Evolutionary conservation across 2,888 invertebrate species (phyloP), one percentile per base, ranked within the genome.

Genomic region (Cataglyphis albicans): DNA sequence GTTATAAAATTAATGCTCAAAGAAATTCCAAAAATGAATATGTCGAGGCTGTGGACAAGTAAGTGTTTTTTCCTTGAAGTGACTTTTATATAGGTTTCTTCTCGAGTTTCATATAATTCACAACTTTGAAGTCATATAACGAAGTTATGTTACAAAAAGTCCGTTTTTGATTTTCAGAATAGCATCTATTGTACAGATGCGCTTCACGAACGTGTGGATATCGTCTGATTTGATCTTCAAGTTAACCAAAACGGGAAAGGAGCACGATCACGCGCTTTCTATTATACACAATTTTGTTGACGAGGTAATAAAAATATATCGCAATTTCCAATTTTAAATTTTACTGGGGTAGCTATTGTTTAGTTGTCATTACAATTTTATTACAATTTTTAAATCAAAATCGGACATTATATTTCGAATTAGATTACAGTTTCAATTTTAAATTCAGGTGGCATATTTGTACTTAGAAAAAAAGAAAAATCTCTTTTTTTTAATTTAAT

Each of bases 201-300:
- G 95, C 61, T 95, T 95, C 73, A 92, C 94, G 2, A 94, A 94
- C 44, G 96, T 96, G 0, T 96, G 96, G 96, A 92, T 95, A 38
- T 95, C 95, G 91, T 92, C 94, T 1, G 95, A 96, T 65, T 91
- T 95, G 3, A 90, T 96, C 9, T 96, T 95, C 92, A 94, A 95
- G 67, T 84, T 93, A 9, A 93, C 95, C 0, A 88, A 92, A 15
- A 89, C 93, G 48, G 96, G 96, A 0, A 95, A 93, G 84, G 94
- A 95, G 63, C 95, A 96, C 86, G 92, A 95, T 1, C 91, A 93
- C 63, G 94, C 95, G 29, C 91, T 96, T 6, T 90, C 93, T 15
- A 92, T 95, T 2, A 94, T 96, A 61, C 96, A 96, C 86, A 92
- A 90, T 10, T 96, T 96, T 86, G 95, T 96, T 0, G 94, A 95